Evolutionary conservation across 2,888 invertebrate genomes (phyloP).

Genomic region (Lottia gigantea): DNA sequence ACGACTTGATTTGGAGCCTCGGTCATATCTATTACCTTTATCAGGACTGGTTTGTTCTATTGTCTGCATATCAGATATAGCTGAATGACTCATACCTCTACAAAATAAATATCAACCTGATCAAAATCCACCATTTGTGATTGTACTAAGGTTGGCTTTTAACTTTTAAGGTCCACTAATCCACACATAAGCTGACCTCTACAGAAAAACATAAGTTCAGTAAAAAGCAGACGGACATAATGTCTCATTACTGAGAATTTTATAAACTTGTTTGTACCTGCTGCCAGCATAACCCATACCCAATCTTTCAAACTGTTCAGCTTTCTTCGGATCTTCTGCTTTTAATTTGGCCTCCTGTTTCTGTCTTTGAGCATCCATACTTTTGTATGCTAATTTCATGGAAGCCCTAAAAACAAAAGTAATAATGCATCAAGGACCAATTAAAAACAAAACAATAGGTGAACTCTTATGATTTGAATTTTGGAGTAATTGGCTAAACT

Average conservation of each 20-base stretch:
- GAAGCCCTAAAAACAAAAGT: conserved; percentile 50
- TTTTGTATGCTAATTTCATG: conserved; percentile 67
- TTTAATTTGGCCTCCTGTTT: conserved; percentile 80
- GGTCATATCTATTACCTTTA: conserved; percentile 38
- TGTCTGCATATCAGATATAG: conserved; percentile 87
- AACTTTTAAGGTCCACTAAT: background rate
- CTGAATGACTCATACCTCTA: conserved; percentile 80
- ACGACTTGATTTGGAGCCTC: conserved; percentile 39
- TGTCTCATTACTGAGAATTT: background rate
- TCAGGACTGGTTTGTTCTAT: conserved; percentile 78
- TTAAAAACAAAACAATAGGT: too few species aligned
- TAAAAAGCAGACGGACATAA: background rate
- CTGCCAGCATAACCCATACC: conserved; percentile 79
- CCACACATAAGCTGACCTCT: background rate
- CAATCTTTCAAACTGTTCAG: conserved; percentile 88
- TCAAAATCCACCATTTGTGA: background rate
- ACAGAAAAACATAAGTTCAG: background rate
- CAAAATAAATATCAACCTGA: background rate
- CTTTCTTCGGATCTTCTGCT: conserved; percentile 83
- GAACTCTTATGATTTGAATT: too few species aligned
- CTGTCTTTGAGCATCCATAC: conserved; percentile 67
- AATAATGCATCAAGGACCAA: too few species aligned
- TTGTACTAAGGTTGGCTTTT: background rate
- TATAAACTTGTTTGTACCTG: conserved; percentile 38
- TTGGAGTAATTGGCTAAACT: too few species aligned